Evolutionary conservation across 2,888 invertebrate genomes (phyloP).

Genomic region (Willowsia nigromaculata): DNA sequence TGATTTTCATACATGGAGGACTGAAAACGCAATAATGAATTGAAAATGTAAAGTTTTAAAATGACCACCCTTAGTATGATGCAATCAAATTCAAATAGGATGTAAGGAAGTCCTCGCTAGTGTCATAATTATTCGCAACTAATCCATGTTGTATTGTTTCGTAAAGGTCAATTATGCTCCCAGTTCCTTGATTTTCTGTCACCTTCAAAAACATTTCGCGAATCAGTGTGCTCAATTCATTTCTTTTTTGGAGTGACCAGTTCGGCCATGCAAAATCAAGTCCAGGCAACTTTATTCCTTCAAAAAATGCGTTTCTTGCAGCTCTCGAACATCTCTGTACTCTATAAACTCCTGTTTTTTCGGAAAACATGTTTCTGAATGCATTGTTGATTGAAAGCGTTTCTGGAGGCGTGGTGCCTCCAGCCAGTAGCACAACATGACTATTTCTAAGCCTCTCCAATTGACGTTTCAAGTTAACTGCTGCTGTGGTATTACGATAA

Average conservation of each 20-base stretch:
- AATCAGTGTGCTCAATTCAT: not conserved
- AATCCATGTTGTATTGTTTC: not conserved
- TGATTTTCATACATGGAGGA: too few species aligned
- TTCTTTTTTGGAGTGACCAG: not conserved
- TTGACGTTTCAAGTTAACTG: not conserved
- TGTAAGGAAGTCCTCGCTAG: not conserved
- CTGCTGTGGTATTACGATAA: not conserved
- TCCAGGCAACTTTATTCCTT: too few species aligned
- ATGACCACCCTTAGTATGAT: not conserved
- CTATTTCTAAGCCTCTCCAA: conserved; percentile 36
- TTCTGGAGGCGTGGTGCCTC: not conserved
- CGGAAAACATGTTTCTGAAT: not conserved
- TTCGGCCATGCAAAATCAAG: not conserved
- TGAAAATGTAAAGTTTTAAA: too few species aligned
- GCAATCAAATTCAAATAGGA: not conserved
- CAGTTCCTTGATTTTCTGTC: not conserved
- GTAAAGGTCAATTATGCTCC: not conserved
- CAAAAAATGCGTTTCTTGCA: not conserved
- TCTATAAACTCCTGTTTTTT: not conserved
- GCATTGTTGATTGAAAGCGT: not conserved
- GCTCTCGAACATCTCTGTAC: not conserved
- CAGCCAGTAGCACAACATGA: conserved; percentile 30
- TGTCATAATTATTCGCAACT: not conserved
- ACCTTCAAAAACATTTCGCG: not conserved
- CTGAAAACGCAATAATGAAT: too few species aligned